phyloP scores from a whole-genome alignment of 2,113 vertebrate species.

The Limanda limanda region DNA sequence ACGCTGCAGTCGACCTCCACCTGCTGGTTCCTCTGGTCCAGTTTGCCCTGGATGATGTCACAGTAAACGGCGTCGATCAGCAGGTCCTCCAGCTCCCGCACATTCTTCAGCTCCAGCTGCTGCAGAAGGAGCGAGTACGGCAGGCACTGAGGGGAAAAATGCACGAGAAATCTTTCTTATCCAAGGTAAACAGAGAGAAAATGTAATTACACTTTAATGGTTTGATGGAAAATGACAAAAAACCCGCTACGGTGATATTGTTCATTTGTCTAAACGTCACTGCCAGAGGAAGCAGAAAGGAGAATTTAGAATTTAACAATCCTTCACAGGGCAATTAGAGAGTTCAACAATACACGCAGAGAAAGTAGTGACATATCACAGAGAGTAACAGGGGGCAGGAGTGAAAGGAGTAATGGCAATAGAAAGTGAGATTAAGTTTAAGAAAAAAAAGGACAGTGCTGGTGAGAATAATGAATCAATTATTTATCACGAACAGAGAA shows the following conservation, averaged over 20 bases:
- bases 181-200: conserved; percentile 18
- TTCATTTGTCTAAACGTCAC: conserved; percentile 73
- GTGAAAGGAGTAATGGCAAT: conserved; percentile 40
- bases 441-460: conserved; percentile 24
- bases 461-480: conserved; percentile 67
- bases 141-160: conserved; percentile 81
- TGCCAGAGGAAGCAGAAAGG: conserved; percentile 32
- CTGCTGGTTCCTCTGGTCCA: conserved; percentile 98
- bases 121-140: conserved; percentile 97
- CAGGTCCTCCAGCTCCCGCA: conserved; percentile 96
- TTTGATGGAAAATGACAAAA: conserved; percentile 40
- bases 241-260: conserved; percentile 27
- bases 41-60: conserved; percentile 98
- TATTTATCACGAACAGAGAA: conserved; percentile 57
- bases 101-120: conserved; percentile 97
- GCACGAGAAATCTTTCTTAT: background rate
- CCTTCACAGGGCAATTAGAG: conserved; percentile 57
- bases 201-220: conserved; percentile 29
- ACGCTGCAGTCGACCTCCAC: conserved; percentile 98
- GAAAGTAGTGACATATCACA: conserved; percentile 50
- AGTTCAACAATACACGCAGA: conserved; percentile 39
- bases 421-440: conserved; percentile 49
- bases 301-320: conserved; percentile 49
- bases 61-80: conserved; percentile 98
- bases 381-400: conserved; percentile 46